A percentile compares a stretch with the other conserved stretches of the same genome.
Evolutionary conservation across 2,113 vertebrate genomes (phyloP).

Genomic region (Ciconia stormi): DNA sequence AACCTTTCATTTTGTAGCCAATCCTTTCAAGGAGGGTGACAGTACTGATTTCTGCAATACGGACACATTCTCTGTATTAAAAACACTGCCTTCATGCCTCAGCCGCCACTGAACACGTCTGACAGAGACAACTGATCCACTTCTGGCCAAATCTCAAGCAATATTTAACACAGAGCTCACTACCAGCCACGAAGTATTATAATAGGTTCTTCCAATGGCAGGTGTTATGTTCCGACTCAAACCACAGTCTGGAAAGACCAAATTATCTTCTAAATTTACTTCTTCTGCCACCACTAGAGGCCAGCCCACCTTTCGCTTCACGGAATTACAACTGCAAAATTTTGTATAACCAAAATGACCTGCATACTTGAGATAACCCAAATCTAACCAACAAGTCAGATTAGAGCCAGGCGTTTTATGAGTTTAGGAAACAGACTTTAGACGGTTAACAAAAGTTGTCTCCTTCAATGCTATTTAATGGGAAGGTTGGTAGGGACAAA

Average conservation of each 20-base stretch:
- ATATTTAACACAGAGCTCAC: neutral
- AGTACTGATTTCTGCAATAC: neutral
- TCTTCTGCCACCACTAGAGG: neutral
- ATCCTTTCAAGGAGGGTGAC: neutral
- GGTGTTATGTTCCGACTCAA: neutral
- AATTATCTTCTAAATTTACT: neutral
- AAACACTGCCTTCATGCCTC: neutral
- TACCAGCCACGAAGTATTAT: neutral
- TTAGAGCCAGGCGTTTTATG: neutral
- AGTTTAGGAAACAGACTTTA: neutral
- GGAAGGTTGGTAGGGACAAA: neutral
- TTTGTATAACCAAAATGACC: neutral
- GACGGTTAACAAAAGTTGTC: neutral
- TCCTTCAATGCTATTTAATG: neutral
- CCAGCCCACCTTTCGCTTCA: neutral
- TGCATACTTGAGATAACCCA: neutral
- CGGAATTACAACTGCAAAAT: neutral
- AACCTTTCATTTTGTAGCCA: slow-evolving; percentile 6
- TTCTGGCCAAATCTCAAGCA: neutral
- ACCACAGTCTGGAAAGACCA: neutral
- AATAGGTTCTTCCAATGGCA: neutral
- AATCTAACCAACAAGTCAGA: neutral
- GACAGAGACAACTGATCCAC: neutral
- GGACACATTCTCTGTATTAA: fast-evolving
- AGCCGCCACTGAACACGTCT: fast-evolving